Base-by-base conservation (phyloP, 2,113 vertebrate species). In the Oophaga pumilio region DNA sequence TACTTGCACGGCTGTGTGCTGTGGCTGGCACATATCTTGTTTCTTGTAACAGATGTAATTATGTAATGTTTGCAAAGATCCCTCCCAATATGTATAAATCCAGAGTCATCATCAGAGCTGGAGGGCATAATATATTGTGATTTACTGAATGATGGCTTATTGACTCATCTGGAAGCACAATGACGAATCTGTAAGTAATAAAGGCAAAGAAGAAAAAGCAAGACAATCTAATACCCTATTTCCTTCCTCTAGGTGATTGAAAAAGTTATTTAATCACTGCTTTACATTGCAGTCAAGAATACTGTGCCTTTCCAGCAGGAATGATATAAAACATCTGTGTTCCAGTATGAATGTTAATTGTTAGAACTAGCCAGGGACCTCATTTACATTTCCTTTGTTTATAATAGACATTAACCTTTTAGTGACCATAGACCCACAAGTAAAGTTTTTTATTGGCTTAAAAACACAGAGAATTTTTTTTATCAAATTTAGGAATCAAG, bases 81-180 rank as follows among this genome's bases (percentile, higher is more conserved):
- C 15, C 56, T 59, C 43, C 71, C 6, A 87, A 73, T 28, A 60
- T 0, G 4, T 71, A 20, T 9, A 82, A 87, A 15, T 52, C 24
- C 56, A 87, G 26, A 71, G 24, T 18, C 71, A 82, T 62, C 28
- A 76, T 62, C 18, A 18, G 59, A 76, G 69, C 86, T 88, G n/a
- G 22, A 88, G 86, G 79, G 69, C 56, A 73, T 60, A 83, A 53
- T 18, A 12, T 83, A 82, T 28, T 7, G 20, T 76, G 28, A 50
- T 88, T n/a, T 82, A 53, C 50, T 33, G 73, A 83, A 82, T 83
- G 86, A 88, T 88, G 69, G 53, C 43, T 64, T 28, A 12, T 66
- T 87, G 86, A 83, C 86, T 88, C 86, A 88, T 74, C 13, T 22
- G 52, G 79, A 59, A 80, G 60, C 80, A 83, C 62, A 69, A 50